Percentiles rank a stretch among this genome's conserved stretches.
Conservation (phyloP, 2,888 invertebrate species). For the Ferrisia virgata region DNA sequence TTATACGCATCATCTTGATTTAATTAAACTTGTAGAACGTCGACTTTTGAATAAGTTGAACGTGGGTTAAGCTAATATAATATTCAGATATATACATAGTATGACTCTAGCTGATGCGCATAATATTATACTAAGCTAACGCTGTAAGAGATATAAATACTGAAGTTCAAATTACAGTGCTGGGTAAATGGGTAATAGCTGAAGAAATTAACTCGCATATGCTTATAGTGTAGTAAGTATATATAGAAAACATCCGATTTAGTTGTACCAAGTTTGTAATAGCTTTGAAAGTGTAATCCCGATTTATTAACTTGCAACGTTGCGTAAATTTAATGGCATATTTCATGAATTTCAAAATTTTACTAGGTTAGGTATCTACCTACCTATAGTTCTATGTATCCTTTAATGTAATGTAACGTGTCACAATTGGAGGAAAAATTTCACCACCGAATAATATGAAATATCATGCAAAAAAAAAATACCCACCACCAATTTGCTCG, state of each 20-base stretch:
- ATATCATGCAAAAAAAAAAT: not conserved
- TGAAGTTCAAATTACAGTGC: slow-evolving; percentile 4
- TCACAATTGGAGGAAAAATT: not conserved
- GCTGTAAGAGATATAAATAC: slow-evolving; percentile 16
- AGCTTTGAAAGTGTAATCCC: not conserved
- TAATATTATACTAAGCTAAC: not conserved
- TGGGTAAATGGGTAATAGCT: not conserved
- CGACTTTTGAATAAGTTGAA: not conserved
- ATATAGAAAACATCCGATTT: slow-evolving; percentile 1
- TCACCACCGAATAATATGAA: not conserved
- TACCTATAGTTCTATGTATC: not conserved
- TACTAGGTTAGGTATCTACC: not conserved
- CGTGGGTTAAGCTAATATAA: not conserved
- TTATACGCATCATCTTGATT: not conserved
- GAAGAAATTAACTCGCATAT: not conserved
- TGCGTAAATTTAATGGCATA: slow-evolving; percentile 3
- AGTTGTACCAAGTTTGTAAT: not conserved
- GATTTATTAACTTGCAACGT: not conserved
- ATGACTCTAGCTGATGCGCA: not conserved
- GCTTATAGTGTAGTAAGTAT: too few relatives aligned
- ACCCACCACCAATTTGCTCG: too few relatives aligned
- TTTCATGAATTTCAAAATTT: not conserved
- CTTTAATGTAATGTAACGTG: too few relatives aligned
- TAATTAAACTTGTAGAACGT: slow-evolving; percentile 11
- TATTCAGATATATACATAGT: not conserved